Evolutionary conservation across 2,113 vertebrate genomes (phyloP).

Genomic region (Porphyrio hochstetteri): DNA sequence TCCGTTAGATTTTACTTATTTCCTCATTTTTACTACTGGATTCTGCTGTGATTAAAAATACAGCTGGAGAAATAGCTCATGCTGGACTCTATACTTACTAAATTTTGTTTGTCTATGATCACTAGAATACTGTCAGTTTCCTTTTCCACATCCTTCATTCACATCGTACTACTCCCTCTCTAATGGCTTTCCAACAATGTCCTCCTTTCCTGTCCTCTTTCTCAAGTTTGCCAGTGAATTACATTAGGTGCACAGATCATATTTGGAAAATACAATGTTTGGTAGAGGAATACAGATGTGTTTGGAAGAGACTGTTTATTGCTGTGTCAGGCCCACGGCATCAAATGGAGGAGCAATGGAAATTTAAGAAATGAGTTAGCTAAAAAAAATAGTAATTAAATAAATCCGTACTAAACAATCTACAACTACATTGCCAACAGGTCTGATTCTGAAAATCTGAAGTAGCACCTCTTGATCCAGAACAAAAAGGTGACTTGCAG

Average conservation of each 20-base stretch:
- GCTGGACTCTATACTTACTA: neutral
- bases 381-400: neutral
- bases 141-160: neutral
- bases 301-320: neutral
- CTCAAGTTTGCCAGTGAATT: neutral
- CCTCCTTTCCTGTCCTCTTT: neutral
- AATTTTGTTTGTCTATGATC: neutral
- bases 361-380: neutral
- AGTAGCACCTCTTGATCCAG: neutral
- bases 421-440: neutral
- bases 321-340: neutral
- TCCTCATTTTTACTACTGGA: neutral
- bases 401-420: neutral
- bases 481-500: accelerated
- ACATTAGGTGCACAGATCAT: neutral
- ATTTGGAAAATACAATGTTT: neutral
- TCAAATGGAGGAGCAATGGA: neutral
- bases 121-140: neutral
- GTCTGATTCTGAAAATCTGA: neutral
- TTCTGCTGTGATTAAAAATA: neutral
- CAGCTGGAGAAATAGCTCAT: neutral
- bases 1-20: neutral
- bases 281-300: neutral
- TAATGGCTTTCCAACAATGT: neutral
- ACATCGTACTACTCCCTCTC: neutral